A percentile compares a stretch with the other conserved stretches of the same genome.
These are phyloP conservation scores for Macaca mulatta DNA, from an alignment of 2,113 vertebrate genomes.

Conservation along the genomic window DNA sequence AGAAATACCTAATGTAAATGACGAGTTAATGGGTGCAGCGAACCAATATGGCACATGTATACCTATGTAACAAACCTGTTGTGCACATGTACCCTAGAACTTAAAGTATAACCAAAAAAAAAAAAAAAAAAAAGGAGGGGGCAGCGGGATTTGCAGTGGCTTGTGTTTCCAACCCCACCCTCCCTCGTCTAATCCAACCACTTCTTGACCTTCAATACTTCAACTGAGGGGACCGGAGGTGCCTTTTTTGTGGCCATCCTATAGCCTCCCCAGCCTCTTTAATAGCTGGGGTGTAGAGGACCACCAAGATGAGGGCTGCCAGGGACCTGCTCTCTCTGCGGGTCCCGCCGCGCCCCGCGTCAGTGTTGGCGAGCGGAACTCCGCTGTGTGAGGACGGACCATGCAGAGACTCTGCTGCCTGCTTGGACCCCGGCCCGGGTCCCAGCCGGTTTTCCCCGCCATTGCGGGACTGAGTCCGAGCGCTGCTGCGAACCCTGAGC, in stretches of 20 bases:
- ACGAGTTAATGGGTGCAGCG: too few species aligned
- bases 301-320: neutral
- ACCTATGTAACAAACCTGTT: too few species aligned
- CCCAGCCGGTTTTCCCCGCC: too few species aligned
- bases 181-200: neutral
- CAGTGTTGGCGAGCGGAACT: neutral
- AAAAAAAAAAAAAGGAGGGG: neutral
- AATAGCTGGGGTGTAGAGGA: neutral
- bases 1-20: too few species aligned
- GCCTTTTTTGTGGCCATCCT: neutral
- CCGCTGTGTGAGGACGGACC: neutral
- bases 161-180: neutral
- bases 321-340: too few species aligned
- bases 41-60: too few species aligned
- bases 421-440: neutral
- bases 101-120: neutral
- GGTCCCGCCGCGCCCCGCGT: too few species aligned
- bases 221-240: too few species aligned
- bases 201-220: neutral
- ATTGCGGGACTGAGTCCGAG: conserved; percentile 61
- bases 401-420: neutral
- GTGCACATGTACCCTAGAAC: too few species aligned
- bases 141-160: neutral
- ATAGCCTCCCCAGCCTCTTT: neutral
- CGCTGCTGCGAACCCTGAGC: conserved; percentile 84